These are phyloP conservation scores for Campylomormyrus numenius DNA, from an alignment of 2,113 vertebrate species.

Conservation along the genomic window DNA sequence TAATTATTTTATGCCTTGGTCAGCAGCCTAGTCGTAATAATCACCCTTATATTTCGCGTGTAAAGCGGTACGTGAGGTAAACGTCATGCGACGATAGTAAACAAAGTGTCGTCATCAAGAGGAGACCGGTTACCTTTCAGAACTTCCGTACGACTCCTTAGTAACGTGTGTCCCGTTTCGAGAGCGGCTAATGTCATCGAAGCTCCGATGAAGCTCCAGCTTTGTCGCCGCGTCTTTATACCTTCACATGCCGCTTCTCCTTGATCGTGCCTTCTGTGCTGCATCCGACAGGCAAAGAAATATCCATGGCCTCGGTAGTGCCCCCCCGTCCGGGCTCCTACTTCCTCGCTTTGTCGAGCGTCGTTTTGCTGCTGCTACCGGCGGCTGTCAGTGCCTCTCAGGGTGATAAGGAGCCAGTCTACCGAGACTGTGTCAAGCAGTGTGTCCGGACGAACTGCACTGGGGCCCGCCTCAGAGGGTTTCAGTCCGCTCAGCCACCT, in stretches of 20 bases:
- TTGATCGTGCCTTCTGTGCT: constrained; percentile 47
- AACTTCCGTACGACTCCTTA: neutral
- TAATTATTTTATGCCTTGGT: neutral
- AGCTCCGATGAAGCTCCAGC: neutral
- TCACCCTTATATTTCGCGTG: neutral
- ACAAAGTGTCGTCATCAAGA: constrained; percentile 3
- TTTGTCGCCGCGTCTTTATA: neutral
- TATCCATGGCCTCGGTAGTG: constrained; percentile 40
- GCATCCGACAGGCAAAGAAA: constrained; percentile 28
- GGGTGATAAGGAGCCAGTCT: constrained; percentile 89
- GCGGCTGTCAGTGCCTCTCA: constrained; percentile 62
- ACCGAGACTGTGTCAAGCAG: constrained; percentile 78
- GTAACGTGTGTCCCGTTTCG: neutral
- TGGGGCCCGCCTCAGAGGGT: constrained; percentile 71
- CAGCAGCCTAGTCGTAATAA: neutral
- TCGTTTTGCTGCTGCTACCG: constrained; percentile 45
- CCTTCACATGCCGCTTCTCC: constrained; percentile 15
- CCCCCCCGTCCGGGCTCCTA: constrained; percentile 44
- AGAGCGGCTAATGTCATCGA: neutral
- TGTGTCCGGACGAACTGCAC: constrained; percentile 88
- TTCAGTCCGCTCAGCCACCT: constrained; percentile 79
- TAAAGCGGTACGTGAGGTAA: neutral
- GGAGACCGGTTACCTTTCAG: neutral
- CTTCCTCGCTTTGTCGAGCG: constrained; percentile 45
- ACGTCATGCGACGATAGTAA: neutral